phyloP scores from a whole-genome alignment of 1,140 invertebrate genomes.

The Caenorhabditis inopinata region DNA sequence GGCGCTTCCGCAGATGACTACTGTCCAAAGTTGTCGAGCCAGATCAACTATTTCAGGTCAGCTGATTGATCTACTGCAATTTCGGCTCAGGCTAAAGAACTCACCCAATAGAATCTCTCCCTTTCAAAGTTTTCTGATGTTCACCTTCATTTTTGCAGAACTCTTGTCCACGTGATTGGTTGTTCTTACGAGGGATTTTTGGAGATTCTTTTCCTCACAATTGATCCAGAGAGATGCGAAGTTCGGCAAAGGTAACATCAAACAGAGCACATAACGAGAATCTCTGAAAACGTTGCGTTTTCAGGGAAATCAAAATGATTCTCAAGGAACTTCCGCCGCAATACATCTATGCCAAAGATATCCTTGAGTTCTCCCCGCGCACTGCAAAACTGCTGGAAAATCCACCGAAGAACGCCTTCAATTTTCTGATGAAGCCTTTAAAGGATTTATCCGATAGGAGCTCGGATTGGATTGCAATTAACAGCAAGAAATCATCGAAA shows the following conservation, averaged over 20 bases:
- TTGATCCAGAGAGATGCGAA: neutral
- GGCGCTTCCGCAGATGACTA: neutral
- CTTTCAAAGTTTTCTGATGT: no score
- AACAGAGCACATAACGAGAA: neutral
- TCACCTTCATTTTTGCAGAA: neutral
- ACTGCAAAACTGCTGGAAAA: neutral
- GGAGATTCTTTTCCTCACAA: neutral
- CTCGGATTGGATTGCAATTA: no score
- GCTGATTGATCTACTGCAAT: no score
- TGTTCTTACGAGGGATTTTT: neutral
- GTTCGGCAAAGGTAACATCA: neutral
- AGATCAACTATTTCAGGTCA: slow-evolving; percentile 7
- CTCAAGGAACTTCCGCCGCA: neutral
- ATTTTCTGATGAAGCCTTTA: neutral
- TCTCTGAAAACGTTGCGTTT: neutral
- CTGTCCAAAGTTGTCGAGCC: neutral
- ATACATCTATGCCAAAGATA: neutral
- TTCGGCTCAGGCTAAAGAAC: no score
- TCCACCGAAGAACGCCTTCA: neutral
- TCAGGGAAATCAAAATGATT: neutral
- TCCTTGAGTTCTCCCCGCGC: neutral
- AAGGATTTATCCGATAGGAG: neutral
- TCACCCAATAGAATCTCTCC: no score
- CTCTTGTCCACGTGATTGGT: neutral
- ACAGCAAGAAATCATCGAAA: neutral